phyloP scores from a whole-genome alignment of 2,113 vertebrate species.

The Zosterops hypoxanthus region DNA sequence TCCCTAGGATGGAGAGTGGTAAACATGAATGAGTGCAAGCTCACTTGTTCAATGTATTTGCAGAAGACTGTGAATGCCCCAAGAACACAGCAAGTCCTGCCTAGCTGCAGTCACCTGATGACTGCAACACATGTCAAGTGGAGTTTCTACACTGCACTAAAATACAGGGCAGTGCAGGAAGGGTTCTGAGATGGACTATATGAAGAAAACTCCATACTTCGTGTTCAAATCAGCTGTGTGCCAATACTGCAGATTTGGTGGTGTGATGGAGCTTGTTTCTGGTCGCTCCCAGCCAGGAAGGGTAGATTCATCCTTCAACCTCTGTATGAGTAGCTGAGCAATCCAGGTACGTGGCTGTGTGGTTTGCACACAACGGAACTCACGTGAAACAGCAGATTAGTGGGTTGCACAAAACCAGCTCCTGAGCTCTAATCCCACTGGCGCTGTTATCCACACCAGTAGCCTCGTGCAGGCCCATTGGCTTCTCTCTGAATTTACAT shows the following conservation, averaged over 20 bases:
- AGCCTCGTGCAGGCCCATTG: not conserved
- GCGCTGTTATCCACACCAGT: not conserved
- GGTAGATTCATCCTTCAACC: not conserved
- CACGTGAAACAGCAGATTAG: not conserved
- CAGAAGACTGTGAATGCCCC: not conserved
- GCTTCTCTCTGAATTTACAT: not conserved
- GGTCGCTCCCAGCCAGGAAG: not conserved
- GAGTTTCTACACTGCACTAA: not conserved
- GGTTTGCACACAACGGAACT: not conserved
- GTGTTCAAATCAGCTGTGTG: not conserved
- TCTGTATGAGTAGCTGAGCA: not conserved
- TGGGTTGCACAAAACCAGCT: not conserved
- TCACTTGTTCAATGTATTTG: not conserved
- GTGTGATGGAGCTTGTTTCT: not conserved
- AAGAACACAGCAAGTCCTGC: not conserved
- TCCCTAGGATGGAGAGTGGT: not conserved
- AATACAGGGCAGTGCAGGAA: not conserved
- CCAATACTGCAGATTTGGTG: not conserved
- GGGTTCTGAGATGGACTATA: not conserved
- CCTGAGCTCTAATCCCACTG: not conserved
- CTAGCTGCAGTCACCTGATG: not conserved
- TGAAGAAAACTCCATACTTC: not conserved
- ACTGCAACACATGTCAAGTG: not conserved
- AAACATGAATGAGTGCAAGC: not conserved
- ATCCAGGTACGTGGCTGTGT: not conserved